These are phyloP conservation scores for Dinoponera quadriceps DNA, from an alignment of 1,140 invertebrate species.

Conservation along the genomic window DNA sequence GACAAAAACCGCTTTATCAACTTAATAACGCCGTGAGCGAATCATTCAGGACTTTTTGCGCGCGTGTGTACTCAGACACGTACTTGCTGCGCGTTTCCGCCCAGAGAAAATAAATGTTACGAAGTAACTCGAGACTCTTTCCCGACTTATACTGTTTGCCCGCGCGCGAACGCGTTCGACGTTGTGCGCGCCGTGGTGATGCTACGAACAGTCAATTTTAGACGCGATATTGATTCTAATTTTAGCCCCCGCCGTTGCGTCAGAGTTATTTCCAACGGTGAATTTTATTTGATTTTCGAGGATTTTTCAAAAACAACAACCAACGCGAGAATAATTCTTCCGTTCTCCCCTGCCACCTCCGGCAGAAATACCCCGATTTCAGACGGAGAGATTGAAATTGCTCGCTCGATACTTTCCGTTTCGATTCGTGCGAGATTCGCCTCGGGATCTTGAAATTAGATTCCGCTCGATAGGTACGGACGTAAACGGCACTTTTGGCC, in stretches of 20 bases:
- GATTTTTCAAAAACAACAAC: slow-evolving; percentile 21
- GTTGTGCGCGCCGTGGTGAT: slow-evolving; percentile 12
- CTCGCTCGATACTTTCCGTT: too few species aligned
- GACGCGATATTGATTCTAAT: slow-evolving; percentile 68
- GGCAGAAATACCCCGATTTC: too few species aligned
- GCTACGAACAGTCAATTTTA: slow-evolving; percentile 62
- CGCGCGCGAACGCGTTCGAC: background rate
- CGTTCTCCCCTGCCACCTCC: too few species aligned
- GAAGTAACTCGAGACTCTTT: slow-evolving; percentile 30
- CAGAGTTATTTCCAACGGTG: slow-evolving; percentile 34
- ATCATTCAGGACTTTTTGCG: background rate
- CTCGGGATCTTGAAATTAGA: too few species aligned
- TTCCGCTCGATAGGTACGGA: background rate
- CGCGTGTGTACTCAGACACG: background rate
- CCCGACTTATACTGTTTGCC: background rate
- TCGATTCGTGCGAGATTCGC: too few species aligned
- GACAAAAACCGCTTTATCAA: background rate
- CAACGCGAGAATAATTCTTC: background rate
- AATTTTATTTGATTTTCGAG: slow-evolving; percentile 28
- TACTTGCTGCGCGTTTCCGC: background rate
- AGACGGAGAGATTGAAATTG: too few species aligned
- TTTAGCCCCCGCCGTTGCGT: slow-evolving; percentile 60
- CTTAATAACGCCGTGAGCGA: background rate
- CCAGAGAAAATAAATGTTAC: slow-evolving; percentile 26
- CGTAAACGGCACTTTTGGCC: slow-evolving; percentile 3